Base-by-base conservation (phyloP, 2,888 invertebrate species). In the Rhagonycha fulva region DNA sequence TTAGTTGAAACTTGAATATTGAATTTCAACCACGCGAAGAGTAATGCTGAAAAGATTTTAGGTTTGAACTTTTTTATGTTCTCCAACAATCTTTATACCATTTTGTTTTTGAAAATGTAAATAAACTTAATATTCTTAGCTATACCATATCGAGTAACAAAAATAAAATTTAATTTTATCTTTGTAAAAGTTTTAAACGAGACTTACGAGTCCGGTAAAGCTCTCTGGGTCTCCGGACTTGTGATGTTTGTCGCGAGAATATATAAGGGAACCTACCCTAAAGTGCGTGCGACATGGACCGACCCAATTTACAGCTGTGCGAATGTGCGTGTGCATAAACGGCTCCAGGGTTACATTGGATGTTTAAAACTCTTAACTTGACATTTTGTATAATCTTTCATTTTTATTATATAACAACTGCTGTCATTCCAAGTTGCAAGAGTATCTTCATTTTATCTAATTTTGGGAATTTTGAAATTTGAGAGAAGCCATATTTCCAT, bases 221-320 rank as follows among this genome's bases (percentile, higher is more conserved):
- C 61, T 71, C 70, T 70, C 63, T 62, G 71, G 47, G 74, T 71
- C 70, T 70, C 63, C 68, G 71, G 47, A 76, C 74, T 70, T 74
- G 74, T 76, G 71, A 76, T 74, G 74, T 71, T 71, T 74, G 68
- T 74, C 71, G 74, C 74, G 66, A 70, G 69, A 68, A 19, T 30
- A 68, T 70, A 62, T 19, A 76, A 70, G 80, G 81, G 81, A 82
- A 82, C 83, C 82, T 83, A 83, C 83, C 83, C 83, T 82, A 82
- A 71, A 80, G 78, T 80, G 83, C 81, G 80, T 80, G 79, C 78
- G 80, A 83, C 82, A 81, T 84, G 84, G 84, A 84, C 84, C 84
- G 82, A 82, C 83, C 84, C 83, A 84, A 84, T 84, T 80, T 84
- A 82, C 82, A 81, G 81, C 80, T 81, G 81, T 81, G 82, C 82